Percentiles rank a stretch among this genome's conserved stretches.
Evolutionary conservation across 2,113 vertebrate species (phyloP).

Genomic region (Gnathochromis pfefferi): DNA sequence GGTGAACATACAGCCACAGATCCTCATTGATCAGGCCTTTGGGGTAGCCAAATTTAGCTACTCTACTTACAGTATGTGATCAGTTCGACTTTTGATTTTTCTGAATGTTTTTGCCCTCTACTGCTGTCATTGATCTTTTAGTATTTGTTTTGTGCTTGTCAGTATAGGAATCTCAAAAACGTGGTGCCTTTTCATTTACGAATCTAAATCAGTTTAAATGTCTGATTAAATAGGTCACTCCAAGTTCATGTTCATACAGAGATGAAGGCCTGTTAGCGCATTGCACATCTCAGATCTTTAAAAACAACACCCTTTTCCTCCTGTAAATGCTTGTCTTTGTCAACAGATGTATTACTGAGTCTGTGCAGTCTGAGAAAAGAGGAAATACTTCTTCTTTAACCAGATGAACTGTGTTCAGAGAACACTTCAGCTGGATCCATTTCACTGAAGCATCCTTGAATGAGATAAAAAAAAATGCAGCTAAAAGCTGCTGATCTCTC

Average conservation of each 20-base stretch:
- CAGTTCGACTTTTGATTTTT: background rate
- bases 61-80: background rate
- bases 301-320: background rate
- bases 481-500: background rate
- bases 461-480: background rate
- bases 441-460: background rate
- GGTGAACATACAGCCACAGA: background rate
- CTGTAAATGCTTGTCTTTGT: background rate
- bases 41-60: background rate
- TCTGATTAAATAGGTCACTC: background rate
- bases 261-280: background rate
- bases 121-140: background rate
- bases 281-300: background rate
- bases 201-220: background rate
- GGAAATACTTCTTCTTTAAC: background rate
- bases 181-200: rapidly evolving
- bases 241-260: background rate
- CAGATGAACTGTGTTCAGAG: background rate
- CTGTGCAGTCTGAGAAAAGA: background rate
- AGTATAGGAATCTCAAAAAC: background rate
- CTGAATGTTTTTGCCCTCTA: background rate
- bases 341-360: background rate
- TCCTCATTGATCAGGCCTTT: background rate
- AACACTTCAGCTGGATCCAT: background rate
- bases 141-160: background rate